Conservation (phyloP, 2,888 invertebrate species). For the Ornithoptera alexandrae region DNA sequence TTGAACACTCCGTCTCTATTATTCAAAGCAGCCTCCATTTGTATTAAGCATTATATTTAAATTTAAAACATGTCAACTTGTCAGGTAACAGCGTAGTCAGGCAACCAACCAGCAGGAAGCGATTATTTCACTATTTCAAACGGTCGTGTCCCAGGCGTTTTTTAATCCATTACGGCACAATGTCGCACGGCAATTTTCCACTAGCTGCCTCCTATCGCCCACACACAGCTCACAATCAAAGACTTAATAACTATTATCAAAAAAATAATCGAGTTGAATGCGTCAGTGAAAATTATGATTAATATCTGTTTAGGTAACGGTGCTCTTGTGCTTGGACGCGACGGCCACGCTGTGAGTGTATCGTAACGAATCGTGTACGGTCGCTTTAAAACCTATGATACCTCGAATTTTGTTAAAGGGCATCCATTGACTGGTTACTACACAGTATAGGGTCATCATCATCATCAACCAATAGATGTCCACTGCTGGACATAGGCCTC, state of each 20-base stretch:
- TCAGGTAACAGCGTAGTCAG: slow-evolving; percentile 18
- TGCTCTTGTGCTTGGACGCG: slow-evolving; percentile 47
- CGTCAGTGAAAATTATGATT: slow-evolving; percentile 79
- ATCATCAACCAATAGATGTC: too few species aligned
- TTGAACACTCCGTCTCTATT: background rate
- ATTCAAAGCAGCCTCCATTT: background rate
- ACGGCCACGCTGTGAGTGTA: slow-evolving; percentile 21
- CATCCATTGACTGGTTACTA: slow-evolving; percentile 4
- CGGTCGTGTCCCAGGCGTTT: slow-evolving; percentile 68
- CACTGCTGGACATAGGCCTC: too few species aligned
- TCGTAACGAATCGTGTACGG: slow-evolving; percentile 16
- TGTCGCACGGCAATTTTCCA: slow-evolving; percentile 79
- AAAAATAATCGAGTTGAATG: slow-evolving; percentile 63
- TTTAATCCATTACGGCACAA: slow-evolving; percentile 73
- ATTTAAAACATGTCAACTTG: background rate
- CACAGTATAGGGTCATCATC: background rate
- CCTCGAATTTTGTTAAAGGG: slow-evolving; percentile 11
- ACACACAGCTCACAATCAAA: slow-evolving; percentile 70
- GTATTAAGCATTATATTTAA: background rate
- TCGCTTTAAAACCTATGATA: background rate
- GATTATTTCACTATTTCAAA: slow-evolving; percentile 65
- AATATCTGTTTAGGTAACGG: slow-evolving; percentile 79
- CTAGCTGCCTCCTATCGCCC: slow-evolving; percentile 62
- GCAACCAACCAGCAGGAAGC: slow-evolving; percentile 55
- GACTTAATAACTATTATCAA: slow-evolving; percentile 76